Conservation (phyloP, 2,888 invertebrate genomes). For the Harpalus rufipes region DNA sequence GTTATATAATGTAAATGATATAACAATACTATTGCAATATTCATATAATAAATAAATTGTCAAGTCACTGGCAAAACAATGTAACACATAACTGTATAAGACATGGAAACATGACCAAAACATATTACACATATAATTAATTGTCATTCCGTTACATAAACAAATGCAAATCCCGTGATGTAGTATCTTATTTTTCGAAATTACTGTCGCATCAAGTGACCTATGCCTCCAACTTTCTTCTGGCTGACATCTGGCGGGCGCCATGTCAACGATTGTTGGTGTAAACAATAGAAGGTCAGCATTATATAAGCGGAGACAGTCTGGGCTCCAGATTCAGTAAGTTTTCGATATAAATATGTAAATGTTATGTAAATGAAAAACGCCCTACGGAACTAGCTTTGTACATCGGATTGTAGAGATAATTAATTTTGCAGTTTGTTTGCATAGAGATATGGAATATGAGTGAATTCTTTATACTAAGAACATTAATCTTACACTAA, state of each 20-base stretch:
- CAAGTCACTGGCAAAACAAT: background rate
- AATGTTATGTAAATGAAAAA: constrained; percentile 1
- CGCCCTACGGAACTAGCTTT: constrained; percentile 36
- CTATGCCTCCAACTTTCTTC: constrained; percentile 23
- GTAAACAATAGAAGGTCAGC: constrained; percentile 49
- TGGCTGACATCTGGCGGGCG: constrained; percentile 42
- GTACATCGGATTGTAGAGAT: constrained; percentile 34
- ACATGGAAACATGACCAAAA: background rate
- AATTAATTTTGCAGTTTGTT: constrained; percentile 34
- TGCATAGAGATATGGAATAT: constrained; percentile 31
- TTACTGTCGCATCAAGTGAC: constrained; percentile 2
- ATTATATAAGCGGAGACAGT: constrained; percentile 45
- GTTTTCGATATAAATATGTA: constrained; percentile 20
- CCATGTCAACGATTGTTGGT: constrained; percentile 19
- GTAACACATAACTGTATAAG: too few species aligned
- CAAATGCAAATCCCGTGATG: constrained; percentile 8
- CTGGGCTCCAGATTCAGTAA: constrained; percentile 21
- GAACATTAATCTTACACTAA: background rate
- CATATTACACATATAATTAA: constrained; percentile 27
- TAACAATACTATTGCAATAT: background rate
- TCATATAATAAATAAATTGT: background rate
- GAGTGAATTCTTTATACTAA: background rate
- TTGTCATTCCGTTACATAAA: constrained; percentile 21
- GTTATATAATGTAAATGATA: background rate
- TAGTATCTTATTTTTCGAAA: constrained; percentile 6